These are phyloP conservation scores for Catharus minimus DNA, from an alignment of 2,113 vertebrate species.

Conservation along the genomic window DNA sequence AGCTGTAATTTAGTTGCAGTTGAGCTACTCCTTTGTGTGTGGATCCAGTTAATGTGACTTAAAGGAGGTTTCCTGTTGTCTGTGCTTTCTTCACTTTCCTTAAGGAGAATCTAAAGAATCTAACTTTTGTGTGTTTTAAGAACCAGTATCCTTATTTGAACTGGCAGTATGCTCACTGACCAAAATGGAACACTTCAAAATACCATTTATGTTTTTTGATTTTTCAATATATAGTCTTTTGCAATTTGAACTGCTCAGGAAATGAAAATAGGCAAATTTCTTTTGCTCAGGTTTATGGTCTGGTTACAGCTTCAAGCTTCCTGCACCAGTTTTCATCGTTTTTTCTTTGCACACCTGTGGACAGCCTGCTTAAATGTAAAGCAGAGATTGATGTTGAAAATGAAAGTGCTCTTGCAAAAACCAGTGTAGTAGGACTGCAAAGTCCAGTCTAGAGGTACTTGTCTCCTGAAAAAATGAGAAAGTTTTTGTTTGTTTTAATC, in stretches of 20 bases:
- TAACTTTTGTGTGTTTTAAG: neutral
- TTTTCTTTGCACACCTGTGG: constrained; percentile 38
- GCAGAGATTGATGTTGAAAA: neutral
- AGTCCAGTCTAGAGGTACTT: neutral
- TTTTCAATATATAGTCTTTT: neutral
- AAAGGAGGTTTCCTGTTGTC: neutral
- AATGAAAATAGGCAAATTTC: constrained; percentile 54
- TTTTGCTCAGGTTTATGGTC: constrained; percentile 12
- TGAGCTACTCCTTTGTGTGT: neutral
- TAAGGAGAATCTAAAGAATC: neutral
- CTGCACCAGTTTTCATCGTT: neutral
- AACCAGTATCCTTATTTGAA: neutral
- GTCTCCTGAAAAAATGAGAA: neutral
- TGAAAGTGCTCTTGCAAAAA: neutral
- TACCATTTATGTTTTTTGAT: neutral
- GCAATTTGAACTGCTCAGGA: constrained; percentile 4
- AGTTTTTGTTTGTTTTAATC: neutral
- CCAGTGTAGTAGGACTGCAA: neutral
- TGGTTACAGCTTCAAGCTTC: constrained; percentile 10
- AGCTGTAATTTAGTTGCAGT: neutral
- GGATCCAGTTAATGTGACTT: neutral
- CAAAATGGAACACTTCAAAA: neutral
- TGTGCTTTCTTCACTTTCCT: neutral
- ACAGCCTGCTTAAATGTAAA: neutral
- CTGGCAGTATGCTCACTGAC: neutral